Evolutionary conservation across 1,140 invertebrate genomes (phyloP), one percentile per base, ranked within the genome.

Genomic region (Drosophila repletoides): DNA sequence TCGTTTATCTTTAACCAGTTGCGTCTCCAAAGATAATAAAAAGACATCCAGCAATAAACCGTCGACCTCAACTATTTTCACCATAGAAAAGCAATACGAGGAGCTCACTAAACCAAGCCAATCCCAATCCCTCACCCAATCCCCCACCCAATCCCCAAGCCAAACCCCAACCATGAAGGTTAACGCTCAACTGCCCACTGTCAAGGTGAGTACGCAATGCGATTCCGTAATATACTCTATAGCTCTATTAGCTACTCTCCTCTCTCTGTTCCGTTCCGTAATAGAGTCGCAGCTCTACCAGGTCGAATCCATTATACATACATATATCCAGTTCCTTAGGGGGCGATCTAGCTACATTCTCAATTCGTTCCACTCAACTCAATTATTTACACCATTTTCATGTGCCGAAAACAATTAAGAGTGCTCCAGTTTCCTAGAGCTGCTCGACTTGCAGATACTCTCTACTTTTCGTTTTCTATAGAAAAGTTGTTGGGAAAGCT

Each of bases 1-100:
- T 14, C 86, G 86, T 41, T 69, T 83, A 71, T 80, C 87, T 5
- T 6, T 88, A 65, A 77, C 56, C 7, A 86, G 67, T 28, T 79
- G 81, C 29, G 70, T 67, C 61, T 74, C 79, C 43, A 59, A 63
- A 66, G 80, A 88, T 49, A 79, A 61, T 9, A 28, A 65, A 43
- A 76, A 59, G 21, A n/a, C n/a, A n/a, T 19, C 58, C 6, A 3
- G 34, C 6, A 31, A 10, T 5, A 66, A 67, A 36, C 26, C 55
- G n/a, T 21, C 36, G n/a, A 51, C 24, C 12, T 21, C 19, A 6
- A 24, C 21, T 19, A 55, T 70, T 15, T 40, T 61, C 24, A 71
- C 63, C 6, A 31, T 71, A 14, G 68, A 71, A 15, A 41, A 58
- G 22, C 51, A 56, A 9, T 65, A 65, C 31, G 33, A 69, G 22